phyloP scores from a whole-genome alignment of 2,113 vertebrate genomes.

The Girardinichthys multiradiatus region DNA sequence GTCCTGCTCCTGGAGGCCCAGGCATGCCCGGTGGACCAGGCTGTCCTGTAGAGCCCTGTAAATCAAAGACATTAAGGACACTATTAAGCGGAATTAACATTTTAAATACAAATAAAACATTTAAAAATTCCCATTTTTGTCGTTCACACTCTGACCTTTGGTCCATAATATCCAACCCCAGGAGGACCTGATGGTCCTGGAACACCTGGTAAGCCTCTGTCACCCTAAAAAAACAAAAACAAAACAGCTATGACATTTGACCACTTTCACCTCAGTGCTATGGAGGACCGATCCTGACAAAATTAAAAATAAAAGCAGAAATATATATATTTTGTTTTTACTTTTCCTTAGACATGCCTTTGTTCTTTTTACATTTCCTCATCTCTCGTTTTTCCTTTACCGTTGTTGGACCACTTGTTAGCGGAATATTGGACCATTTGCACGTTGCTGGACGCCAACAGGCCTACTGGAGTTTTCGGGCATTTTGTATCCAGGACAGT shows the following conservation, averaged over 20 bases:
- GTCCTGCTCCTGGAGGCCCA: slow-evolving; percentile 80
- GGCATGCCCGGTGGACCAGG: slow-evolving; percentile 77
- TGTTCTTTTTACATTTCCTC: no score
- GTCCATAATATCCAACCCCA: slow-evolving; percentile 78
- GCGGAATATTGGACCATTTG: no score
- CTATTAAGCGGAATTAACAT: neutral
- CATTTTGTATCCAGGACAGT: no score
- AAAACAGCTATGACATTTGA: neutral
- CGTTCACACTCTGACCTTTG: slow-evolving; percentile 74
- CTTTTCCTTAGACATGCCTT: no score
- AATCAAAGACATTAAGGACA: neutral
- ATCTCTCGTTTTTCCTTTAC: no score
- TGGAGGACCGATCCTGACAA: no score
- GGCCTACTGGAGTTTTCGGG: no score
- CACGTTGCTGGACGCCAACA: no score
- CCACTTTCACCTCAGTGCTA: no score
- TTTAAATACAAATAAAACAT: neutral
- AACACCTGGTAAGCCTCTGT: slow-evolving; percentile 77
- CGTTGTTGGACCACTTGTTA: no score
- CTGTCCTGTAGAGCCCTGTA: slow-evolving; percentile 81
- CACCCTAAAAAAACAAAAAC: slow-evolving; percentile 75
- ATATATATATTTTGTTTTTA: no score
- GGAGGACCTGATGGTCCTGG: slow-evolving; percentile 76
- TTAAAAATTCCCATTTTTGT: neutral
- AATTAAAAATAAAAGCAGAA: no score